A percentile compares a stretch with the other conserved stretches of the same genome.
These are phyloP conservation scores for Rhagium mordax DNA, from an alignment of 2,888 invertebrate species.

Conservation along the genomic window DNA sequence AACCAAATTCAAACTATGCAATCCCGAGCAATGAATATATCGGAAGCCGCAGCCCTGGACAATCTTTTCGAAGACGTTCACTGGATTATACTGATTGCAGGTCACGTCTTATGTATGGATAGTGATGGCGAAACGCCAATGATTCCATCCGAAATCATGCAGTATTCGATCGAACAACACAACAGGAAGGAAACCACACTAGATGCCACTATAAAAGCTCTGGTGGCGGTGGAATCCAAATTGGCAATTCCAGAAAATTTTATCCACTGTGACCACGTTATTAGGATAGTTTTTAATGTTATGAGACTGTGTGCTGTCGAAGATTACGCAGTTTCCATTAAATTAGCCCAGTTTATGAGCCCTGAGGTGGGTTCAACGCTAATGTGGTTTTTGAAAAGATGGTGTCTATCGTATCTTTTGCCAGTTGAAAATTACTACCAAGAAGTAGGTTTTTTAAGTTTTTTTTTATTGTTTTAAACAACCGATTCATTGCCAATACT, in stretches of 20 bases:
- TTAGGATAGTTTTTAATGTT: conserved; percentile 80
- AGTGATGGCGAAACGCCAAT: conserved; percentile 78
- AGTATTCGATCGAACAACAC: conserved; percentile 71
- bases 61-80: conserved; percentile 90
- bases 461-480: too few species aligned
- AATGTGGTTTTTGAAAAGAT: conserved; percentile 86
- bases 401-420: conserved; percentile 82
- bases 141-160: conserved; percentile 78
- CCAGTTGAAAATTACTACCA: conserved; percentile 75
- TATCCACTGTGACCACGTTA: conserved; percentile 69
- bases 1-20: conserved; percentile 65
- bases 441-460: conserved; percentile 66
- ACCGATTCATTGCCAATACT: too few species aligned
- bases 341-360: conserved; percentile 79
- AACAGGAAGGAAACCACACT: conserved; percentile 61
- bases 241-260: conserved; percentile 66
- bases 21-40: conserved; percentile 65
- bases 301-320: conserved; percentile 85
- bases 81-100: conserved; percentile 88
- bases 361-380: conserved; percentile 85
- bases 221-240: conserved; percentile 47
- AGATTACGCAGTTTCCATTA: conserved; percentile 79
- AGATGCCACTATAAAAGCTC: conserved; percentile 65
- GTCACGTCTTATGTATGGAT: conserved; percentile 79
- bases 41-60: conserved; percentile 69